phyloP scores from a whole-genome alignment of 1,140 invertebrate genomes.

The Rhynchophorus ferrugineus region DNA sequence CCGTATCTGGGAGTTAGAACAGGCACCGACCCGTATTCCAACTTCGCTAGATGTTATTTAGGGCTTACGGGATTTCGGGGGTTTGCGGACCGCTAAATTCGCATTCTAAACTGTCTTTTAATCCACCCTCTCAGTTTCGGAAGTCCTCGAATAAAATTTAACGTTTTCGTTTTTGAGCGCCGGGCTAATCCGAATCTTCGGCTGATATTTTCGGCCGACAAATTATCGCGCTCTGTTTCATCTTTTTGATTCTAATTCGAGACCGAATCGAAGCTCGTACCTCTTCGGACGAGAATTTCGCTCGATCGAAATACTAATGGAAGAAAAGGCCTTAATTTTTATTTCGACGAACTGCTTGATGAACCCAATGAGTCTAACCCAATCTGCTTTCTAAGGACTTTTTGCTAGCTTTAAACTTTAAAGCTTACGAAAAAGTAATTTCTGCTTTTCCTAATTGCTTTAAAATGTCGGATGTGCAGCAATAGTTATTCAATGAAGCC shows the following conservation, averaged over 20 bases:
- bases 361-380: no score
- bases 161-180: conserved; percentile 7
- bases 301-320: no score
- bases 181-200: conserved; percentile 5
- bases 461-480: no score
- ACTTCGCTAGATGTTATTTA: conserved; percentile 19
- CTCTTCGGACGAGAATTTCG: no score
- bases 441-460: no score
- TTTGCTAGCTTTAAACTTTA: no score
- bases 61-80: conserved; percentile 18
- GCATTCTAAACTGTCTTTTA: conserved; percentile 20
- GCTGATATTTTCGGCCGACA: neutral
- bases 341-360: no score
- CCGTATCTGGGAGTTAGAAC: conserved; percentile 14
- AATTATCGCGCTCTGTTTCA: neutral
- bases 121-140: conserved; percentile 14
- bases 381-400: no score
- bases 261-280: neutral
- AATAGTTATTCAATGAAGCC: no score
- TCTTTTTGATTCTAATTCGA: neutral
- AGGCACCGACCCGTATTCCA: conserved; percentile 17
- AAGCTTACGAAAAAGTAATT: no score
- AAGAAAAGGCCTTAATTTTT: no score
- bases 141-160: conserved; percentile 16
- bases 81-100: conserved; percentile 20